Evolutionary conservation across 1,140 invertebrate genomes (phyloP).

Genomic region (Paramacrobiotus metropolitanus): DNA sequence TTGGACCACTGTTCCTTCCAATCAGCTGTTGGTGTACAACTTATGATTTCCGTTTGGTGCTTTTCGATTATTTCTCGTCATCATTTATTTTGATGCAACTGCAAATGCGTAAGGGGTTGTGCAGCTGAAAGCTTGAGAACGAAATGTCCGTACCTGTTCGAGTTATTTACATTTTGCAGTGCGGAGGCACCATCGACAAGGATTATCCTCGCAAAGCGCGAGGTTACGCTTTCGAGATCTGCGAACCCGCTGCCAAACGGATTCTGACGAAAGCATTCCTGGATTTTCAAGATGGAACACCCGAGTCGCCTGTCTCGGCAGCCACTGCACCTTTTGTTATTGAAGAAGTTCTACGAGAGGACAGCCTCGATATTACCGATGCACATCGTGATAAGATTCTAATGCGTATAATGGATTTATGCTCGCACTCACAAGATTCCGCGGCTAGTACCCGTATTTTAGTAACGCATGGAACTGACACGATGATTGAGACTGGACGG

Average conservation of each 20-base stretch:
- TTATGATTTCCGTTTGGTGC: too few relatives aligned
- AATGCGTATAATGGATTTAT: not conserved
- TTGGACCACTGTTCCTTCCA: too few relatives aligned
- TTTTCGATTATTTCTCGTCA: too few relatives aligned
- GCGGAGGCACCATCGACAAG: conserved; percentile 5
- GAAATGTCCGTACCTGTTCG: too few relatives aligned
- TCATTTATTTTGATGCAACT: too few relatives aligned
- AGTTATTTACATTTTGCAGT: not conserved
- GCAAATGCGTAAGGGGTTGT: too few relatives aligned
- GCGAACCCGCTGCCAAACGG: conserved; percentile 12
- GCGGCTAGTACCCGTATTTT: conserved; percentile 11
- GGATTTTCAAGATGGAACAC: too few relatives aligned
- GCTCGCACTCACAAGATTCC: conserved; percentile 1
- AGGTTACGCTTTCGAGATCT: conserved; percentile 16
- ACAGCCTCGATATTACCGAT: conserved; percentile 15
- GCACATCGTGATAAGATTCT: conserved; percentile 13
- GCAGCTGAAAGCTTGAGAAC: too few relatives aligned
- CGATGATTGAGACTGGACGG: conserved; percentile 14
- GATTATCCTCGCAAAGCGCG: conserved; percentile 12
- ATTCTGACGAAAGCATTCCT: too few relatives aligned
- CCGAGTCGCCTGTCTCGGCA: too few relatives aligned
- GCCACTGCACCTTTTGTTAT: too few relatives aligned
- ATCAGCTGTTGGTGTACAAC: too few relatives aligned
- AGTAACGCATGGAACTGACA: conserved; percentile 14
- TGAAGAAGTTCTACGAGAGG: conserved; percentile 11